Conservation (phyloP, 2,888 invertebrate genomes). For the Scaptomyza cyrtandrae region DNA sequence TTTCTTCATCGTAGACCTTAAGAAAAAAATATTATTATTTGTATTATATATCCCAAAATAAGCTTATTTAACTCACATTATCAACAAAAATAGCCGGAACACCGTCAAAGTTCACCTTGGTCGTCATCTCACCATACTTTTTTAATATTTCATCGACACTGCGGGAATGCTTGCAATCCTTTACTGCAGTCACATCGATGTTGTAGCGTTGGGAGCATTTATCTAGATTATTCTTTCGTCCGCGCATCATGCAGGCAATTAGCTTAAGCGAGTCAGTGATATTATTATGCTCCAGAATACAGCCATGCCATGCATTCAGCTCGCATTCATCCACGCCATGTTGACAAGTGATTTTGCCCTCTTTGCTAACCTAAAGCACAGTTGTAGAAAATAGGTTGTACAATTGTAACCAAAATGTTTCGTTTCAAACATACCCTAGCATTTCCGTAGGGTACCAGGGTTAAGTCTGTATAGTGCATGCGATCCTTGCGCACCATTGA, state of each 20-base stretch:
- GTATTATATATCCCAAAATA: not conserved
- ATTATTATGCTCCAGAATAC: slow-evolving; percentile 80
- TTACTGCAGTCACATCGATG: slow-evolving; percentile 71
- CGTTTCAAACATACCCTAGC: slow-evolving; percentile 50
- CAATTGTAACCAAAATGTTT: not conserved
- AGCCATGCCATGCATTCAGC: slow-evolving; percentile 82
- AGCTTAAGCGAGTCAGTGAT: slow-evolving; percentile 68
- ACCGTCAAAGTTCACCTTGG: slow-evolving; percentile 67
- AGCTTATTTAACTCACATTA: slow-evolving; percentile 66
- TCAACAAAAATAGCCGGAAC: slow-evolving; percentile 81
- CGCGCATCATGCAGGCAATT: slow-evolving; percentile 80
- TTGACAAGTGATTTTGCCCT: slow-evolving; percentile 73
- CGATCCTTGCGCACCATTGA: slow-evolving; percentile 56
- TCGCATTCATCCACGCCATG: slow-evolving; percentile 82
- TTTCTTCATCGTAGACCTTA: slow-evolving; percentile 32
- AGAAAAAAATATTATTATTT: not conserved
- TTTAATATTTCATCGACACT: slow-evolving; percentile 72
- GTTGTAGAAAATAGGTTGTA: not conserved
- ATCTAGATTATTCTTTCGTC: slow-evolving; percentile 47
- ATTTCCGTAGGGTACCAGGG: slow-evolving; percentile 75
- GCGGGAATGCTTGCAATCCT: slow-evolving; percentile 66
- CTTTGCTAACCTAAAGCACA: slow-evolving; percentile 18
- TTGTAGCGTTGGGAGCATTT: slow-evolving; percentile 66
- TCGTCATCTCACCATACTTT: slow-evolving; percentile 76
- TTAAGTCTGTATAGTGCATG: slow-evolving; percentile 56